These are phyloP conservation scores for Athene noctua DNA, from an alignment of 2,113 vertebrate species.

Conservation along the genomic window DNA sequence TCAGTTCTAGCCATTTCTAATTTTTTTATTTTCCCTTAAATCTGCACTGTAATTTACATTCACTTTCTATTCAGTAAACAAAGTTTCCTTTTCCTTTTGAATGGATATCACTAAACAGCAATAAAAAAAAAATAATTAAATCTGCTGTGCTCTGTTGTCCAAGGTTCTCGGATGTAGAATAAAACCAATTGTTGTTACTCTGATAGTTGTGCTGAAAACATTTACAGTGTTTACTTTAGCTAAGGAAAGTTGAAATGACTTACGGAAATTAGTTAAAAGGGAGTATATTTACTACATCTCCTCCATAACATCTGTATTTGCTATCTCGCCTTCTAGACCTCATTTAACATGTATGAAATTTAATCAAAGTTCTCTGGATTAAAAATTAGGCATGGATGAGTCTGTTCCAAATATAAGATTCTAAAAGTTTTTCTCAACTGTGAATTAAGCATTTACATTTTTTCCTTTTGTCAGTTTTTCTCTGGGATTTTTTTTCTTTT, in stretches of 20 bases:
- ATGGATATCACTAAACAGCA: background rate
- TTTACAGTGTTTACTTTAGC: background rate
- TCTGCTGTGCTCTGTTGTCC: background rate
- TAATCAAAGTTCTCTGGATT: background rate
- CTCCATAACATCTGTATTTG: background rate
- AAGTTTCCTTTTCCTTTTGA: background rate
- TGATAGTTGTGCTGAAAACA: background rate
- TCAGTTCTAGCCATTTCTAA: background rate
- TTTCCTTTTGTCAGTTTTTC: background rate
- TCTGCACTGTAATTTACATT: background rate
- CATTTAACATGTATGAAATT: background rate
- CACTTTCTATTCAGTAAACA: background rate
- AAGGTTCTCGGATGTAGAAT: background rate
- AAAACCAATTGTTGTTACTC: background rate
- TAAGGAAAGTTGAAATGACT: background rate
- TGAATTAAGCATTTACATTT: background rate
- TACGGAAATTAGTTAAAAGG: background rate
- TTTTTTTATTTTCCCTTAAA: background rate
- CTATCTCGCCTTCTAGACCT: background rate
- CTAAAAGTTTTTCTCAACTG: background rate
- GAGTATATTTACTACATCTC: background rate
- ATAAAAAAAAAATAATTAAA: background rate
- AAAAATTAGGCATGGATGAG: background rate
- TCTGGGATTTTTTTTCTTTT: background rate
- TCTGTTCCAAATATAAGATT: background rate